These are phyloP conservation scores for Rhea americana DNA, from an alignment of 2,113 vertebrate species.

Conservation along the genomic window DNA sequence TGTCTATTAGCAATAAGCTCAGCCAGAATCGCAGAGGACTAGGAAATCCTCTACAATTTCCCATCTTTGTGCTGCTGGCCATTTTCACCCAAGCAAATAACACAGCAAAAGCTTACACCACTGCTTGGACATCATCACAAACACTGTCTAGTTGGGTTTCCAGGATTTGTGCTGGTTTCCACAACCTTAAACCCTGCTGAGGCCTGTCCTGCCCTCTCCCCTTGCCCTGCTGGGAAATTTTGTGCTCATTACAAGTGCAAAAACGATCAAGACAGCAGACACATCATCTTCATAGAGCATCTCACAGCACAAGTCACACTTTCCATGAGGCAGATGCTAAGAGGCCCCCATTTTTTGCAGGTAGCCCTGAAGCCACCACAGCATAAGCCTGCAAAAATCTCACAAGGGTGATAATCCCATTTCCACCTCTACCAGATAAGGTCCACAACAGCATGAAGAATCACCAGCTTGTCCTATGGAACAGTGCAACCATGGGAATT, in stretches of 20 bases:
- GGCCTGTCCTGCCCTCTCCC: not conserved
- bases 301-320: too few relatives aligned
- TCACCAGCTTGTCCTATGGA: not conserved
- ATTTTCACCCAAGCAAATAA: rapidly evolving
- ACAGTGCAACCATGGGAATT: rapidly evolving
- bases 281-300: not conserved
- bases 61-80: rapidly evolving
- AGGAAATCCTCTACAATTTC: not conserved
- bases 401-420: rapidly evolving
- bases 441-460: rapidly evolving
- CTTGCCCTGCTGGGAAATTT: rapidly evolving
- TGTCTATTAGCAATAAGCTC: not conserved
- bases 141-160: too few relatives aligned
- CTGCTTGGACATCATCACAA: rapidly evolving
- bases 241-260: not conserved
- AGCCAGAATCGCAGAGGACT: not conserved
- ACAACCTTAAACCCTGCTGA: not conserved
- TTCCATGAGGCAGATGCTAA: rapidly evolving
- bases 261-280: rapidly evolving
- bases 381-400: not conserved
- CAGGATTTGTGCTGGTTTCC: not conserved
- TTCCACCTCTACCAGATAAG: not conserved
- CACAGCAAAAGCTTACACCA: rapidly evolving
- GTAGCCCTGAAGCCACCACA: rapidly evolving
- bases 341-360: too few relatives aligned